Evolutionary conservation across 2,797 vertebrate genomes (phyloP).

Genomic region (Melanotaenia parkinsoni): DNA sequence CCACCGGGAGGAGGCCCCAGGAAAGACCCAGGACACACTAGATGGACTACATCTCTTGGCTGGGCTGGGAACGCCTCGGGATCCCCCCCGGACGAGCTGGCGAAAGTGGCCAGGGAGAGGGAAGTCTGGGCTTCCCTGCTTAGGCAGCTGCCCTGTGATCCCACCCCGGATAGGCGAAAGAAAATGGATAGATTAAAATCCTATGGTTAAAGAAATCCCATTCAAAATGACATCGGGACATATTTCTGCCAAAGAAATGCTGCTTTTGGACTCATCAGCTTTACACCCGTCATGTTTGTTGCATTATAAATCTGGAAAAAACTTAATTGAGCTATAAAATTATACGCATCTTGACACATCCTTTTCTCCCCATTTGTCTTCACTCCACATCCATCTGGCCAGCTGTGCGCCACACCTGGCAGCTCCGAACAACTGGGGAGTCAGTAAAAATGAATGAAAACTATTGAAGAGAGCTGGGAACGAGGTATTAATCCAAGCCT

Average conservation of each 20-base stretch:
- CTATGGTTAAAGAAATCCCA: slow-evolving; percentile 52
- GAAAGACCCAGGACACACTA: no score
- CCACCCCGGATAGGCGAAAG: no score
- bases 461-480: slow-evolving; percentile 46
- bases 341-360: slow-evolving; percentile 10
- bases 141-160: no score
- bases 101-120: no score
- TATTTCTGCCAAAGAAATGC: not conserved
- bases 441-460: slow-evolving; percentile 60
- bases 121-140: no score
- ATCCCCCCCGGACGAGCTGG: no score
- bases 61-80: no score
- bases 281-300: not conserved
- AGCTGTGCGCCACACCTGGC: slow-evolving; percentile 65
- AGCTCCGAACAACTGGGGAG: slow-evolving; percentile 41
- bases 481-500: slow-evolving; percentile 46
- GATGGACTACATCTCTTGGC: no score
- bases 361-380: slow-evolving; percentile 28
- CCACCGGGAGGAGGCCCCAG: no score
- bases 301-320: slow-evolving; percentile 4
- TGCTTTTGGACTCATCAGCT: not conserved
- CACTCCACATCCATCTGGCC: slow-evolving; percentile 47
- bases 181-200: not conserved
- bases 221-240: slow-evolving; percentile 10
- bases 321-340: slow-evolving; percentile 32